phyloP scores from a whole-genome alignment of 2,797 vertebrate genomes.

The Helarctos malayanus region DNA sequence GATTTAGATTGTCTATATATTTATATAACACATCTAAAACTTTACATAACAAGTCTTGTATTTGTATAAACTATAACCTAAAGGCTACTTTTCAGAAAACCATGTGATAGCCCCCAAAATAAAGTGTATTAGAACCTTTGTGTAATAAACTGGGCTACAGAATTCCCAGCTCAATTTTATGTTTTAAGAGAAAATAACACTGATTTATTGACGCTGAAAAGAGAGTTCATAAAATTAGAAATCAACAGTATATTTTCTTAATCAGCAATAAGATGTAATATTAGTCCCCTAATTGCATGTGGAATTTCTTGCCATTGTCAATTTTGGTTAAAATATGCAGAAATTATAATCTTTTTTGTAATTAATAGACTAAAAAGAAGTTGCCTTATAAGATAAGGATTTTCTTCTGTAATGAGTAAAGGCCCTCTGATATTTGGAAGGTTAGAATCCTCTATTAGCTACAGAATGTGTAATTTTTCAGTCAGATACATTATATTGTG shows the following conservation, averaged over 20 bases:
- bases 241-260: background rate
- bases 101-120: background rate
- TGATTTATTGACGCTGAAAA: constrained; percentile 40
- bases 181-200: constrained; percentile 34
- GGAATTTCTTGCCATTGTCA: background rate
- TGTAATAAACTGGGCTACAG: background rate
- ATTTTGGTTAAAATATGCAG: constrained; percentile 24
- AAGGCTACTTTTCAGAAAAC: constrained; percentile 48
- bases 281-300: background rate
- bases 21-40: background rate
- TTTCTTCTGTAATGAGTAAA: constrained; percentile 56
- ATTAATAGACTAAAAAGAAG: constrained; percentile 47
- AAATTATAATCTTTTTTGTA: constrained; percentile 11
- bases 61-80: constrained; percentile 45
- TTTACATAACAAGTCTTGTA: background rate
- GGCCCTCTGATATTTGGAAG: background rate
- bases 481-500: background rate
- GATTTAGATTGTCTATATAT: background rate
- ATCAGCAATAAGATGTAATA: background rate
- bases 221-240: constrained; percentile 50
- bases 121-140: background rate
- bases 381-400: background rate
- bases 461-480: background rate
- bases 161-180: constrained; percentile 16
- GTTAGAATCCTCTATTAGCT: background rate